Evolutionary conservation across 2,113 vertebrate species (phyloP).

Genomic region (Neopipo cinnamomea): DNA sequence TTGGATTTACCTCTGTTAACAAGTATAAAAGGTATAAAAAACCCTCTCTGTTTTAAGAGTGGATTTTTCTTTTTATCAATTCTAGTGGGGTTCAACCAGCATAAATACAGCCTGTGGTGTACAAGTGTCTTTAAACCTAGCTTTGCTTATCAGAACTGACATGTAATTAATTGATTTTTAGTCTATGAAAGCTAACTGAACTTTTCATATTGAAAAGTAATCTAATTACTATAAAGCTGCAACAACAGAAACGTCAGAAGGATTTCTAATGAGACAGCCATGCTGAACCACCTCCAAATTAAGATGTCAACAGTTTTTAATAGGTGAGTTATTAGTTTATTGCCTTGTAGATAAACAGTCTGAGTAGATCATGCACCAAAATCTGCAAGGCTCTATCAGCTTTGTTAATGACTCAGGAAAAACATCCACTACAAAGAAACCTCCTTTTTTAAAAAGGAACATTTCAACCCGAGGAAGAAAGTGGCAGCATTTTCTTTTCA

Average conservation of each 20-base stretch:
- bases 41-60: neutral
- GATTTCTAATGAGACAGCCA: neutral
- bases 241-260: neutral
- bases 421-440: neutral
- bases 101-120: neutral
- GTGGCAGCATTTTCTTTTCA: neutral
- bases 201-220: neutral
- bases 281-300: neutral
- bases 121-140: neutral
- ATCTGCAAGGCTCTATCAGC: neutral
- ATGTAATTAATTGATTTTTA: neutral
- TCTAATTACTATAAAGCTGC: neutral
- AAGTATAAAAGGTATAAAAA: neutral
- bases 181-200: neutral
- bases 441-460: neutral
- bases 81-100: neutral
- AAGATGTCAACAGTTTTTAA: neutral
- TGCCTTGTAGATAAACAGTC: neutral
- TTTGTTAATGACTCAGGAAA: neutral
- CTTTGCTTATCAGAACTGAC: neutral
- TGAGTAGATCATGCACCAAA: neutral
- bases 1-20: neutral
- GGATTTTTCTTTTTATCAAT: neutral
- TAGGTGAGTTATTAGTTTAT: neutral
- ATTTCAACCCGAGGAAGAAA: neutral